Base-by-base conservation (phyloP, 2,797 vertebrate species). In the Myotis myotis region DNA sequence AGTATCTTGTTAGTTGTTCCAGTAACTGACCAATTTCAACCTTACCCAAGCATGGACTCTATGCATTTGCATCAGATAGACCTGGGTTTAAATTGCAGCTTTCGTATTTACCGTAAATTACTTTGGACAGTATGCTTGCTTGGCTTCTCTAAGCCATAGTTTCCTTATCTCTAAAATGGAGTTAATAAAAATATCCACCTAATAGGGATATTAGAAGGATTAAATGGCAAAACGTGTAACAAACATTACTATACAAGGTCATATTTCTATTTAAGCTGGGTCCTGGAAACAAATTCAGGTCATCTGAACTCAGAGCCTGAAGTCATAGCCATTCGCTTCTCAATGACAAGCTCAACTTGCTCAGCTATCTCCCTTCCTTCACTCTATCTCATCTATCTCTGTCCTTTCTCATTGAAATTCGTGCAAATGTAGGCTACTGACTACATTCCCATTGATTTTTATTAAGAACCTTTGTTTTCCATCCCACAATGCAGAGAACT, bases 191-290 rank as follows among this genome's bases (percentile, higher is more conserved):
- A 4, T 38, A 78, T 55, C 17, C n/a, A 88, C 15, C 5, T n/a
- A 80, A 68, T 16, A 74, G 6, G 16, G 11, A 23, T 47, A 33
- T 49, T 74, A 60, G 66, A 20, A 78, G 4, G 10, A 87, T 72
- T 88, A 78, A 94, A 38, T 91, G n/a, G 55, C 70, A 90, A 86
- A 49, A 68, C 89, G 53, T 81, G 23, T 89, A 66, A n/a, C 68
- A 55, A 66, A 9, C 11, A 72, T 76, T 83, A 7, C 55, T 38
- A 5, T 13, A 41, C 6, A 75, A 85, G n/a, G 19, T 76, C 22
- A 76, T 3, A 22, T 66, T 30, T 70, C n/a, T 81, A 72, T 55
- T 22, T 51, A 84, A 66, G 16, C 51, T 36, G 6, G 9, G 12
- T 78, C 41, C 16, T 74, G 13, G 78, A 86, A 86, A 80, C 5